phyloP scores from a whole-genome alignment of 2,113 vertebrate species.

The Anoplopoma fimbria region DNA sequence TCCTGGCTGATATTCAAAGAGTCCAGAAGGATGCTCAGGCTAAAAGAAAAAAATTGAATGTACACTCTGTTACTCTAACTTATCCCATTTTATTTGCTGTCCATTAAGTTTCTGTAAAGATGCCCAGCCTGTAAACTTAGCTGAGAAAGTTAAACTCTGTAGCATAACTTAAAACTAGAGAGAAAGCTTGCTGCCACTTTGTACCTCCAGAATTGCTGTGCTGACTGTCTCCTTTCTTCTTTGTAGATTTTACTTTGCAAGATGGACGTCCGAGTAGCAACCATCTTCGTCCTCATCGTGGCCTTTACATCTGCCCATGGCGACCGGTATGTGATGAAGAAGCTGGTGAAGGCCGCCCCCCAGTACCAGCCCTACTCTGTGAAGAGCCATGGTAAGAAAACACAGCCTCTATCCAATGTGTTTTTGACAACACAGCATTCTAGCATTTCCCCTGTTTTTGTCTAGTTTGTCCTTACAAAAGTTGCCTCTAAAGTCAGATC shows the following conservation, averaged over 20 bases:
- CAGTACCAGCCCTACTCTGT: conserved; percentile 87
- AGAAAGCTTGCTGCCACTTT: conserved; percentile 2
- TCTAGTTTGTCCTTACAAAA: neutral
- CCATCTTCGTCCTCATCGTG: conserved; percentile 86
- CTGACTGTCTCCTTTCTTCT: conserved; percentile 31
- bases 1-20: neutral
- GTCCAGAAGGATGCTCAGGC: conserved; percentile 15
- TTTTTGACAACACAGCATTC: neutral
- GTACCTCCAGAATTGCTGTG: neutral
- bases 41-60: neutral
- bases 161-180: neutral
- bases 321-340: conserved; percentile 89
- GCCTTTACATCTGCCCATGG: conserved; percentile 87
- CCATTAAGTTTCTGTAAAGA: neutral
- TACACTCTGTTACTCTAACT: neutral
- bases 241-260: conserved; percentile 84
- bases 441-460: neutral
- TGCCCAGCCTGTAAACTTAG: neutral
- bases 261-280: conserved; percentile 89
- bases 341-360: conserved; percentile 86
- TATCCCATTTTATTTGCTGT: neutral
- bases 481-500: neutral
- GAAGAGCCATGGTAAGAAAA: conserved; percentile 91
- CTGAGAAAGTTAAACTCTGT: neutral
- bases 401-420: neutral